Conservation (phyloP, 2,888 invertebrate species). For the Orchesella flavescens region DNA sequence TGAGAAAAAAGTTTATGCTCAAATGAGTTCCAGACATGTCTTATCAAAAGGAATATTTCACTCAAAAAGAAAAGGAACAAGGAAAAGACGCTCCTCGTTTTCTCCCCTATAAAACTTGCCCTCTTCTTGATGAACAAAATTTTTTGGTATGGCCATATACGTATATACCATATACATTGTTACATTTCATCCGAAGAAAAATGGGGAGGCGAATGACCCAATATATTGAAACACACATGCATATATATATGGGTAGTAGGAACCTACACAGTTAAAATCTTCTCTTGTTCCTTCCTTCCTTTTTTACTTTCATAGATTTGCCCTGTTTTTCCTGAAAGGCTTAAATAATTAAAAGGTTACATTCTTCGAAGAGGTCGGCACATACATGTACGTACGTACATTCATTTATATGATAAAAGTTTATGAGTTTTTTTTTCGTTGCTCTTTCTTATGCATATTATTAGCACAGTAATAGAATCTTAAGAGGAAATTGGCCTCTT, state of each 20-base stretch:
- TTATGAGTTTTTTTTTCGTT: slow-evolving; percentile 19
- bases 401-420: slow-evolving; percentile 18
- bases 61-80: not conserved
- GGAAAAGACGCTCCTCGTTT: slow-evolving; percentile 5
- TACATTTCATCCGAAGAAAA: no score
- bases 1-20: slow-evolving; percentile 6
- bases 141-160: not conserved
- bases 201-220: not conserved
- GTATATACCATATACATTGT: not conserved
- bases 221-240: not conserved
- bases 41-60: slow-evolving; percentile 41
- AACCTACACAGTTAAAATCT: slow-evolving; percentile 19
- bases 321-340: not conserved
- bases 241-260: not conserved
- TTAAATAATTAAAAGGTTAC: slow-evolving; percentile 49
- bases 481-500: slow-evolving; percentile 43
- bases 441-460: not conserved
- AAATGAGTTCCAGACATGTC: slow-evolving; percentile 7
- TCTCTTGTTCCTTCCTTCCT: slow-evolving; percentile 20
- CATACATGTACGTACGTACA: not conserved
- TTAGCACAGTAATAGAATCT: slow-evolving; percentile 23
- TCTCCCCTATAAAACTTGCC: not conserved
- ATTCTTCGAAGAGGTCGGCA: not conserved
- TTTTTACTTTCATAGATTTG: not conserved
- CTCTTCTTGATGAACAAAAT: slow-evolving; percentile 29